phyloP scores from a whole-genome alignment of 2,888 invertebrate species.

The Hanleya hanleyi region DNA sequence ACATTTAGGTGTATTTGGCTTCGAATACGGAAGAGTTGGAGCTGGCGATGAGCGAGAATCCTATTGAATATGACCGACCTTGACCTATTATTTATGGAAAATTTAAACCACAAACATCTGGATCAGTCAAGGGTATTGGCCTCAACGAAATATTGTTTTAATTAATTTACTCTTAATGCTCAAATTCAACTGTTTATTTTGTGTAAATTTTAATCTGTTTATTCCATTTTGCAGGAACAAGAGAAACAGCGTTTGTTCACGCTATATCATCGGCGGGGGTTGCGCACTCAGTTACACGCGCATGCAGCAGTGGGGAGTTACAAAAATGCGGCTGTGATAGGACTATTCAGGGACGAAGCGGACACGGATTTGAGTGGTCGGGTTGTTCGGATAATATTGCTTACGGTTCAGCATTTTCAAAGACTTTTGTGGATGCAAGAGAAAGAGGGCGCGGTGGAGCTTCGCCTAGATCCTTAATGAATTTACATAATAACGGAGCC shows the following conservation, averaged over 20 bases:
- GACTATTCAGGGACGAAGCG: conserved; percentile 81
- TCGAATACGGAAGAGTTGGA: no score
- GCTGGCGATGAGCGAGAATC: no score
- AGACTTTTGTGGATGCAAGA: conserved; percentile 91
- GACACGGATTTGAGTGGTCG: conserved; percentile 89
- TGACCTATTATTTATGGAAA: no score
- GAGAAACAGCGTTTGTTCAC: conserved; percentile 96
- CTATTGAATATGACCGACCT: no score
- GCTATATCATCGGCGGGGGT: conserved; percentile 96
- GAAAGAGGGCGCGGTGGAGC: conserved; percentile 89
- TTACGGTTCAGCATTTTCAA: conserved; percentile 81
- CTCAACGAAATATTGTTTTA: no score
- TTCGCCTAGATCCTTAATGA: conserved; percentile 92
- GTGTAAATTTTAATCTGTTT: no score
- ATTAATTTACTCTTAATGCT: no score
- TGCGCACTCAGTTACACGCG: conserved; percentile 90
- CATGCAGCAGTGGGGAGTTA: conserved; percentile 92
- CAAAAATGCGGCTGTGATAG: conserved; percentile 94
- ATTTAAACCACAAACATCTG: no score
- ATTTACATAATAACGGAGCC: conserved; percentile 96
- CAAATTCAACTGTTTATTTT: no score
- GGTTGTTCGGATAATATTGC: conserved; percentile 93
- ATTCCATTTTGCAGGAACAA: conserved; percentile 80
- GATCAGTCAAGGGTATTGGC: no score
- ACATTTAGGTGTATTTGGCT: no score